These are phyloP conservation scores for Neolamprologus sp. DNA, from an alignment of 2,113 vertebrate genomes.

Conservation along the genomic window DNA sequence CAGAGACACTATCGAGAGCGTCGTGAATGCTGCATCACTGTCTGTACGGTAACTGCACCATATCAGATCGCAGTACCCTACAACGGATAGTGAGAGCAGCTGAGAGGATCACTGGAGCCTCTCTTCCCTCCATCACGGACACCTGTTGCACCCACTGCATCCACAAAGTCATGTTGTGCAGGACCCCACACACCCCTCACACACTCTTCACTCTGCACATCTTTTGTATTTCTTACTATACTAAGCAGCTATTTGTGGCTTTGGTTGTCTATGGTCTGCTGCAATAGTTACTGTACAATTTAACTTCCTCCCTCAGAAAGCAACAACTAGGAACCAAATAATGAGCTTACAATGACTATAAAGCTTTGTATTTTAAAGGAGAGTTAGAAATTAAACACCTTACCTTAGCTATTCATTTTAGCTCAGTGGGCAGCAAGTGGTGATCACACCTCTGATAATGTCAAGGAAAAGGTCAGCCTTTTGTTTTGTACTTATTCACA, in stretches of 20 bases:
- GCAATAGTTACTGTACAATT: neutral
- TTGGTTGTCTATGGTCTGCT: neutral
- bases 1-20: neutral
- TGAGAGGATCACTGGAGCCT: neutral
- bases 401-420: neutral
- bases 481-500: neutral
- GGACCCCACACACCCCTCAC: neutral
- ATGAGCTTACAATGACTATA: neutral
- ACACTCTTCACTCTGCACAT: neutral
- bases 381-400: neutral
- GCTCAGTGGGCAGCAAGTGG: neutral
- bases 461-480: neutral
- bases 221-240: neutral
- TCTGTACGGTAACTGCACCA: neutral
- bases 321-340: neutral
- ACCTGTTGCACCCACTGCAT: neutral
- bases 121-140: neutral
- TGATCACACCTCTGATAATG: neutral
- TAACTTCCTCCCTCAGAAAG: neutral
- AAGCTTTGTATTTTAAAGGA: neutral
- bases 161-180: neutral
- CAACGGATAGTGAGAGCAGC: neutral
- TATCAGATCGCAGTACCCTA: neutral
- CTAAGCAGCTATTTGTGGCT: neutral
- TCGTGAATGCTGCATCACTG: neutral